Evolutionary conservation across 2,797 vertebrate species (phyloP).

Genomic region (Adrianichthys oophorus): DNA sequence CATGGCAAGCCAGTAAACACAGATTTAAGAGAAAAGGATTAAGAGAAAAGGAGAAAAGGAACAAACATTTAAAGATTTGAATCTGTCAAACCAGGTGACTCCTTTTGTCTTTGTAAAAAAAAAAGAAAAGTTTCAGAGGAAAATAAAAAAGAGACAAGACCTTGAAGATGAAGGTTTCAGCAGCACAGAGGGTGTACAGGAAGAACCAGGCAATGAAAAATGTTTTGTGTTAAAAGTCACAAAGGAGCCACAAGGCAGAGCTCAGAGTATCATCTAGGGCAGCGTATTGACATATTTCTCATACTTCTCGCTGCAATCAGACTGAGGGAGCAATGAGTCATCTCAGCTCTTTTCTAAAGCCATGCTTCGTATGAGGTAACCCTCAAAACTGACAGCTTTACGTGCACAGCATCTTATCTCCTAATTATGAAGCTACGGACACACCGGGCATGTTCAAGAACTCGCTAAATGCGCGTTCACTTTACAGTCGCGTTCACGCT

Average conservation of each 20-base stretch:
- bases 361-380: slow-evolving; percentile 3
- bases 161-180: slow-evolving; percentile 56
- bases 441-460: slow-evolving; percentile 1
- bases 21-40: slow-evolving; percentile 11
- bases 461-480: too few relatives aligned
- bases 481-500: too few relatives aligned
- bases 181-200: slow-evolving; percentile 25
- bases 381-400: not conserved
- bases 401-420: too few relatives aligned
- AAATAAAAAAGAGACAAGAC: slow-evolving; percentile 35
- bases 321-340: slow-evolving; percentile 37
- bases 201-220: slow-evolving; percentile 46
- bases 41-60: slow-evolving; percentile 6
- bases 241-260: slow-evolving; percentile 41
- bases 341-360: slow-evolving; percentile 17
- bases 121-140: too few relatives aligned
- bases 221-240: slow-evolving; percentile 50
- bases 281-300: slow-evolving; percentile 34
- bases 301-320: slow-evolving; percentile 19
- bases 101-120: slow-evolving; percentile 39
- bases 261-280: slow-evolving; percentile 14
- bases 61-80: slow-evolving; percentile 21
- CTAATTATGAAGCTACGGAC: too few relatives aligned
- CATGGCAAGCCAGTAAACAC: slow-evolving; percentile 51
- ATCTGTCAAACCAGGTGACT: slow-evolving; percentile 31